These are phyloP conservation scores for Poeciliopsis paucimaculata DNA, from an alignment of 2,797 vertebrate genomes.

Conservation along the genomic window DNA sequence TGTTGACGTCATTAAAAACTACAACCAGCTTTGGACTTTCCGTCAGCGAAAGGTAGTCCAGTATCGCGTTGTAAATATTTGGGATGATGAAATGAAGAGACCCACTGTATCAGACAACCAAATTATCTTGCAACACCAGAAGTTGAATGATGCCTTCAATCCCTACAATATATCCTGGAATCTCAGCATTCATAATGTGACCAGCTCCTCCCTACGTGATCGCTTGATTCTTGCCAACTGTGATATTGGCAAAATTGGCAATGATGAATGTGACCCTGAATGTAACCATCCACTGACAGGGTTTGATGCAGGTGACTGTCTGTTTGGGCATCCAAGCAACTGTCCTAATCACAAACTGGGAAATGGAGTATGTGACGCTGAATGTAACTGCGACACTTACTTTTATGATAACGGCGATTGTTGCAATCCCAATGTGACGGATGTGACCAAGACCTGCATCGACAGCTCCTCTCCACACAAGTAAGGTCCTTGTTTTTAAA, in stretches of 20 bases:
- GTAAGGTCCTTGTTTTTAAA: constrained; percentile 77
- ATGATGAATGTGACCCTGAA: constrained; percentile 90
- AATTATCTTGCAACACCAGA: constrained; percentile 94
- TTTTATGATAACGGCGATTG: constrained; percentile 94
- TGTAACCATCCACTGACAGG: constrained; percentile 96
- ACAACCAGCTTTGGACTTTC: constrained; percentile 90
- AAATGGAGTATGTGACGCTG: constrained; percentile 92
- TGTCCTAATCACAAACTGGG: constrained; percentile 88
- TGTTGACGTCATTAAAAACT: constrained; percentile 89
- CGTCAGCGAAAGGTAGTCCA: constrained; percentile 89
- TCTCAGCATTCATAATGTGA: constrained; percentile 91
- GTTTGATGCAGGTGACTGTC: constrained; percentile 92
- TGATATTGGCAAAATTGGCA: constrained; percentile 94
- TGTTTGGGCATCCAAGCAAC: constrained; percentile 75
- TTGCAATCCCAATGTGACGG: constrained; percentile 93
- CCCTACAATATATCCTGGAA: constrained; percentile 98
- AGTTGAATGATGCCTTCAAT: constrained; percentile 90
- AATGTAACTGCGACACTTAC: constrained; percentile 94
- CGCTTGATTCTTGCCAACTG: constrained; percentile 96
- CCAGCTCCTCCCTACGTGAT: constrained; percentile 90
- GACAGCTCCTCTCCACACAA: constrained; percentile 93
- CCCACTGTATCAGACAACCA: constrained; percentile 93
- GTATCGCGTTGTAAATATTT: constrained; percentile 93
- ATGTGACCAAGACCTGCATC: constrained; percentile 98
- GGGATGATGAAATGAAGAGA: constrained; percentile 81